A percentile compares a stretch with the other conserved stretches of the same genome.
Evolutionary conservation across 2,888 invertebrate species (phyloP).

Genomic region (Ophioninae sp.): DNA sequence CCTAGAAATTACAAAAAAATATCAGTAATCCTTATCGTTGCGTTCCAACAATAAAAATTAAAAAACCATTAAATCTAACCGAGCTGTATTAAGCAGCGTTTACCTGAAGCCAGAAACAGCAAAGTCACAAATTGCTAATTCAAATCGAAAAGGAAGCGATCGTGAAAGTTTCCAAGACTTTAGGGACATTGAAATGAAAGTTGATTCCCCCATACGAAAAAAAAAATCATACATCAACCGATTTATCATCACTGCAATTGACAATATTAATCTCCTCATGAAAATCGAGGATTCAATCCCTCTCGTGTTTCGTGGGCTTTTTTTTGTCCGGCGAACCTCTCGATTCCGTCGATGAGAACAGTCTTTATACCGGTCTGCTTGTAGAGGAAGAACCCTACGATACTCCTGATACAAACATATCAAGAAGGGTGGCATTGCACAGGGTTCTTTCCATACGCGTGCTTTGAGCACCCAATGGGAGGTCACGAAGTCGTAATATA

Average conservation of each 20-base stretch:
- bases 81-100: not conserved
- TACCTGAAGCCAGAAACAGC: not conserved
- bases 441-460: not conserved
- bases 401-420: not conserved
- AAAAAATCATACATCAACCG: not conserved
- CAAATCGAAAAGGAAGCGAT: no score
- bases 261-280: not conserved
- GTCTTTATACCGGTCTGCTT: not conserved
- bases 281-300: not conserved
- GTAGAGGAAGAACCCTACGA: not conserved
- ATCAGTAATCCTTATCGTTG: no score
- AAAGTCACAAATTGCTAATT: no score
- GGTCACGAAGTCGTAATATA: conserved; percentile 35
- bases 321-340: conserved; percentile 15
- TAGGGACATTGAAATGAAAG: no score
- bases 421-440: not conserved
- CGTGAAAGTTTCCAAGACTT: no score
- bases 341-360: conserved; percentile 36
- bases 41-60: not conserved
- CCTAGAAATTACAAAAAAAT: no score
- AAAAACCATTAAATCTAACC: not conserved
- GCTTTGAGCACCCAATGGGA: not conserved
- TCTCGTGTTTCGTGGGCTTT: conserved; percentile 1
- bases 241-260: not conserved
- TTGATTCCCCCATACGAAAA: no score